phyloP scores from a whole-genome alignment of 2,797 vertebrate genomes.

The Etheostoma nigrum region DNA sequence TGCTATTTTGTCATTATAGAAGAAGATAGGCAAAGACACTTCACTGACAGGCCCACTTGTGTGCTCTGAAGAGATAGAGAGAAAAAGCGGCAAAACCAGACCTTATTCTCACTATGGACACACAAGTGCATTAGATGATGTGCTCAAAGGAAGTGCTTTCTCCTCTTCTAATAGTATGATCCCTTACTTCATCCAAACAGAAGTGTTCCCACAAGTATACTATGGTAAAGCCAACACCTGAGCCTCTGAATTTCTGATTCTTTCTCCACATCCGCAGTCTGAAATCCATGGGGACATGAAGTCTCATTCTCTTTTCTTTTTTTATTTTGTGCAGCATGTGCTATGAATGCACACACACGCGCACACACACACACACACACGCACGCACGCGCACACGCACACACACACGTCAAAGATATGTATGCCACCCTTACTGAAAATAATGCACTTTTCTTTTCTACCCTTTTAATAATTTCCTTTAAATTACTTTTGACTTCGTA shows the following conservation, averaged over 20 bases:
- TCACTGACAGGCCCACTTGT: constrained; percentile 40
- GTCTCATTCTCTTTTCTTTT: constrained; percentile 15
- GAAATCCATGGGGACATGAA: constrained; percentile 17
- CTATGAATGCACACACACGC: neutral
- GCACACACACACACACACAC: neutral
- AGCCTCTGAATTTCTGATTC: constrained; percentile 41
- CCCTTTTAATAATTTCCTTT: neutral
- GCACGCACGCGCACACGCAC: neutral
- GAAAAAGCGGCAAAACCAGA: constrained; percentile 51
- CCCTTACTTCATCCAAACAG: constrained; percentile 36
- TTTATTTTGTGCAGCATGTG: constrained; percentile 5
- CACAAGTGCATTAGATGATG: constrained; percentile 60
- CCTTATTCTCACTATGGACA: constrained; percentile 27
- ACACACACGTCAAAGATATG: neutral
- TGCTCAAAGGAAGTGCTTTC: constrained; percentile 52
- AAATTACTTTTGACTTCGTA: neutral
- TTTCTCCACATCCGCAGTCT: constrained; percentile 23
- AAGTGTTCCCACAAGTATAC: constrained; percentile 51
- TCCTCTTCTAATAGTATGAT: constrained; percentile 55
- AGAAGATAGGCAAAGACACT: constrained; percentile 38
- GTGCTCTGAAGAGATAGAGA: constrained; percentile 48
- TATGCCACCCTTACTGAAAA: neutral
- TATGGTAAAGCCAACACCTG: constrained; percentile 54
- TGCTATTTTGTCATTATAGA: constrained; percentile 50
- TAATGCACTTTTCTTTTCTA: neutral